Evolutionary conservation across 2,797 vertebrate species (phyloP), one percentile per base, ranked within the genome.

Genomic region (Spinus olivaceus): DNA sequence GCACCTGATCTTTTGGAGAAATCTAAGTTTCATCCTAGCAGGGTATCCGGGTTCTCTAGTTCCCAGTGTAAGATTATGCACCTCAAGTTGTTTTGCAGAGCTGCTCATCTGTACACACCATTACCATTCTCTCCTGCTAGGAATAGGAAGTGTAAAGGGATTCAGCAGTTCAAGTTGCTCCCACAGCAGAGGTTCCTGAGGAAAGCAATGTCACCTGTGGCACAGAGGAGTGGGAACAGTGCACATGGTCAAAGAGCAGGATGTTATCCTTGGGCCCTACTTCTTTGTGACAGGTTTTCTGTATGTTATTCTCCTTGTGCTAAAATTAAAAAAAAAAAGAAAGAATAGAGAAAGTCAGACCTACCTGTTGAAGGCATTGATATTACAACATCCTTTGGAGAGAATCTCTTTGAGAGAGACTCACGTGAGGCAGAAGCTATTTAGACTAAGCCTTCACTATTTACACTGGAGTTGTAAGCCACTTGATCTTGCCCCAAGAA

Each of bases 151-250:
- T 10, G 5, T 39, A 22, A 64, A 81, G 41, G 49, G 24, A 19
- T 77, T 80, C 67, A 81, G 12, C 25, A 32, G 21, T 30, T 57
- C 25, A 30, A 15, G 47, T 32, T 35, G 20, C 22, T 86, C 24
- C 32, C 16, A 27, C 25, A 35, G 42, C 30, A 53, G 47, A 63
- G n/a, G 7, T 12, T 84, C 9, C 11, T 24, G 49, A 42, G 61
- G n/a, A 51, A 23, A 6, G 19, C 5, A 3, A 3, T 35, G 22
- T 24, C 16, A 0, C 0, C 0, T 70, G n/a, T 87, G 27, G 8
- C 42, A 20, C 32, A 30, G 18, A 51, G 30, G 6, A 46, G 24
- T n/a, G 39, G 67, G 57, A 42, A 12, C 30, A 46, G 13, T 57
- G 23, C 37, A 20, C 12, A 3, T 5, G 9, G 39, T 27, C 39